These are phyloP conservation scores for Pseudomyrmex pallidus DNA, from an alignment of 1,140 invertebrate genomes.

Conservation along the genomic window DNA sequence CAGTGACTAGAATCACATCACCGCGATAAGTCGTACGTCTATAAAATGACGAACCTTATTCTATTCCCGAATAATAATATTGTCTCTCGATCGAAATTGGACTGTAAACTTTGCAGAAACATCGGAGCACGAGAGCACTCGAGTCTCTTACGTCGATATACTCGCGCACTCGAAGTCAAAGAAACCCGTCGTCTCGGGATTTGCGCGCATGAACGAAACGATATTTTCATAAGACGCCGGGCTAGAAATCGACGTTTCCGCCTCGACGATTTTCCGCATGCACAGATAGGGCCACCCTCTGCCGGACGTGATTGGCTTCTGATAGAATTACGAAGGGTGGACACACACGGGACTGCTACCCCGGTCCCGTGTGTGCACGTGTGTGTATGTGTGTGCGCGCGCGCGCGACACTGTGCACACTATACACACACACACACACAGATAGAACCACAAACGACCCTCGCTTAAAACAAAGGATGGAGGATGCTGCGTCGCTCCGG, in stretches of 20 bases:
- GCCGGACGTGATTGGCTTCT: slow-evolving; percentile 83
- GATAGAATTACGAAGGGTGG: slow-evolving; percentile 83
- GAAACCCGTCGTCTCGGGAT: slow-evolving; percentile 30
- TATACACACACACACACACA: slow-evolving; percentile 27
- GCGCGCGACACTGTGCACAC: neutral
- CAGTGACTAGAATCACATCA: too few species aligned
- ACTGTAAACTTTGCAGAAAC: slow-evolving; percentile 23
- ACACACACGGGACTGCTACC: slow-evolving; percentile 68
- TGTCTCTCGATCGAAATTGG: slow-evolving; percentile 28
- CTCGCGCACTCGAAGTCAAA: slow-evolving; percentile 40
- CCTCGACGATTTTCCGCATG: slow-evolving; percentile 77
- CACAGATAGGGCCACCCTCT: slow-evolving; percentile 74
- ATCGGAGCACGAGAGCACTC: slow-evolving; percentile 33
- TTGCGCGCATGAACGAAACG: slow-evolving; percentile 50
- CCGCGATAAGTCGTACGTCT: neutral
- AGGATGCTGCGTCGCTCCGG: slow-evolving; percentile 60
- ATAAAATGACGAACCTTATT: slow-evolving; percentile 19
- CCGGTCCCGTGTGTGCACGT: slow-evolving; percentile 49
- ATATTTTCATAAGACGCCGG: slow-evolving; percentile 75
- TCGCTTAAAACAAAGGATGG: slow-evolving; percentile 76
- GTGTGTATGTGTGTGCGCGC: neutral
- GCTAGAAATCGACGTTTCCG: slow-evolving; percentile 73
- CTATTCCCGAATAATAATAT: slow-evolving; percentile 6
- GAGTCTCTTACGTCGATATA: neutral
- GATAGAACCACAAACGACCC: slow-evolving; percentile 71